These are phyloP conservation scores for Anaspis maculata DNA, from an alignment of 2,888 invertebrate species.

Conservation along the genomic window DNA sequence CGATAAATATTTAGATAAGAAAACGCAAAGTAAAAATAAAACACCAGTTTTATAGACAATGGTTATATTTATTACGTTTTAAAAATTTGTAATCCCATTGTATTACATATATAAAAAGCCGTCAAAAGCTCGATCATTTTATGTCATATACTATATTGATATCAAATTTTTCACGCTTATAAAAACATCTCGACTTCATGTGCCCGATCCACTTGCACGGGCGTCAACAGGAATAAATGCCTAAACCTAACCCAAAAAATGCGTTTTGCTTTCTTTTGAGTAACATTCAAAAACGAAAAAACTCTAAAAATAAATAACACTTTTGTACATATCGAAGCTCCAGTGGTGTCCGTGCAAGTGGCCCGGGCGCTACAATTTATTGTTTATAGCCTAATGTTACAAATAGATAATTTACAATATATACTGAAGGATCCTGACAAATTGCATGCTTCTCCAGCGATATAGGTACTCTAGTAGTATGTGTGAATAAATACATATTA, in stretches of 20 bases:
- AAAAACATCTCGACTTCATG: conserved; percentile 27
- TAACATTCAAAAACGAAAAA: too few relatives aligned
- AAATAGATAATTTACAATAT: conserved; percentile 40
- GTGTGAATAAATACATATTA: conserved; percentile 24
- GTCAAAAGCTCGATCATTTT: conserved; percentile 45
- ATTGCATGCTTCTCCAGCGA: conserved; percentile 36
- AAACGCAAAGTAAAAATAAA: conserved; percentile 24
- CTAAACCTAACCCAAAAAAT: too few relatives aligned
- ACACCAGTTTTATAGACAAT: conserved; percentile 35
- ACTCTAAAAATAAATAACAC: conserved; percentile 20
- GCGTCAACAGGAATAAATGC: conserved; percentile 8
- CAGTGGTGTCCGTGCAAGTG: background rate
- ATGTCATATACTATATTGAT: conserved; percentile 41
- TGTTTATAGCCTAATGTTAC: conserved; percentile 40
- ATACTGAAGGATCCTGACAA: conserved; percentile 35
- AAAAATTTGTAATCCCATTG: conserved; percentile 43
- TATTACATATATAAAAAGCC: conserved; percentile 46
- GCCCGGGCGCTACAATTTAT: conserved; percentile 19
- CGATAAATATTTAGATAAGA: too few relatives aligned
- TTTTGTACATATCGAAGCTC: conserved; percentile 22
- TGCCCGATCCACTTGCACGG: conserved; percentile 12
- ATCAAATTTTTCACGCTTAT: conserved; percentile 42
- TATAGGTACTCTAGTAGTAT: conserved; percentile 44
- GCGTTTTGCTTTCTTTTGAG: too few relatives aligned
- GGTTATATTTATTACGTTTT: conserved; percentile 44